Base-by-base conservation (phyloP, 2,888 invertebrate genomes). In the Argynnis bischoffii region DNA sequence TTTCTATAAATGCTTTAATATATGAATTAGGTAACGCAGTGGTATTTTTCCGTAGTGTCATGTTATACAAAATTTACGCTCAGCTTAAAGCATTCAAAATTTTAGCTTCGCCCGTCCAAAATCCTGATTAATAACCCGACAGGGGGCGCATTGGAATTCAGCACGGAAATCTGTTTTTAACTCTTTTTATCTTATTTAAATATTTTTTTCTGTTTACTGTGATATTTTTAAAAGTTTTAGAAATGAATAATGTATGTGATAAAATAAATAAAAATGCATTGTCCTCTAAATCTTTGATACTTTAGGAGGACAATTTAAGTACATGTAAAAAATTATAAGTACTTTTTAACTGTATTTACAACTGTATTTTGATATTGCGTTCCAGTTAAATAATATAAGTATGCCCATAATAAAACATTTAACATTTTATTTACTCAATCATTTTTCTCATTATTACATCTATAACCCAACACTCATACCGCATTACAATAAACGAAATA, bases 51-150 rank as follows among this genome's bases (percentile, higher is more conserved):
- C 81, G 79, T 76, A 77, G 80, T 86, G 90, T 92, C 92, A 91
- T 92, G 90, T 92, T 92, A 87, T 86, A 84, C 78, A 77, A 89
- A 92, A 92, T 93, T 93, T 93, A 92, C 89, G 88, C 80, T 79
- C 87, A 84, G 92, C 91, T 93, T 92, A 92, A 86, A 90, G 82
- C 91, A 89, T 89, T 90, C 88, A 91, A 93, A 93, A 91, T 90
- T 93, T 93, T 92, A 93, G 94, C 94, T 93, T 93, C 89, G 93
- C 91, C 93, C 93, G 91, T 93, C 94, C 93, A 94, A 92, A 94
- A 94, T 94, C 94, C 94, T 94, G 94, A 94, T 94, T 94, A 93
- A 94, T 94, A 93, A 86, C 81, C 84, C 80, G 81, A 85, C 75
- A 78, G 80, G 86, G 87, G 84, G 82, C 79, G 85, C 80, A 78